Conservation (phyloP, 2,113 vertebrate species). For the Canis aureus region DNA sequence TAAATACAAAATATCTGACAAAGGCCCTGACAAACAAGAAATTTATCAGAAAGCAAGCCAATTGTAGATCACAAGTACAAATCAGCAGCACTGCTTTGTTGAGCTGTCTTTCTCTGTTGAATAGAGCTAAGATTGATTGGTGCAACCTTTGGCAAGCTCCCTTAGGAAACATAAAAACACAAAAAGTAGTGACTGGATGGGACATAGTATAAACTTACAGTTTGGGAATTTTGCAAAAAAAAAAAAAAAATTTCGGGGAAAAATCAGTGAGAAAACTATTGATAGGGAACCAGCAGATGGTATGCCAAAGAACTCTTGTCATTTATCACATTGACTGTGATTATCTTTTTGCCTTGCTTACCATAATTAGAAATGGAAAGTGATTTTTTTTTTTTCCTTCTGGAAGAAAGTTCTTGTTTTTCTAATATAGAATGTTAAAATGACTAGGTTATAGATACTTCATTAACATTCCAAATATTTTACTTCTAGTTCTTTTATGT, state of each 20-base stretch:
- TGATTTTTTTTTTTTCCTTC: slow-evolving; percentile 36
- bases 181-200: not conserved
- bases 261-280: slow-evolving; percentile 40
- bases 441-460: slow-evolving; percentile 43
- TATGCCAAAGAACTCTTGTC: slow-evolving; percentile 23
- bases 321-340: slow-evolving; percentile 60
- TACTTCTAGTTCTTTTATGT: not conserved
- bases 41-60: slow-evolving; percentile 81
- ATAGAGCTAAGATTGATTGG: slow-evolving; percentile 81
- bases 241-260: not conserved
- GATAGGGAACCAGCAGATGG: slow-evolving; percentile 71
- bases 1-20: slow-evolving; percentile 78
- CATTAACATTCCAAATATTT: slow-evolving; percentile 42
- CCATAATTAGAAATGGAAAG: slow-evolving; percentile 67
- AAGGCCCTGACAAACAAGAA: slow-evolving; percentile 78
- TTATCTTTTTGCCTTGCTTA: slow-evolving; percentile 64
- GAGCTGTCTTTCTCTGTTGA: slow-evolving; percentile 69
- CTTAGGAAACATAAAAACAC: slow-evolving; percentile 37
- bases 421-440: slow-evolving; percentile 11
- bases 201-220: not conserved
- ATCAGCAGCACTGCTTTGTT: slow-evolving; percentile 65
- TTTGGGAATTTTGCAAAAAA: slow-evolving; percentile 56
- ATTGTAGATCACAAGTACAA: slow-evolving; percentile 66
- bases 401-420: slow-evolving; percentile 22
- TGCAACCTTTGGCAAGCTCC: slow-evolving; percentile 47